Conservation (phyloP, 2,888 invertebrate species). For the Cyaniris semiargus region DNA sequence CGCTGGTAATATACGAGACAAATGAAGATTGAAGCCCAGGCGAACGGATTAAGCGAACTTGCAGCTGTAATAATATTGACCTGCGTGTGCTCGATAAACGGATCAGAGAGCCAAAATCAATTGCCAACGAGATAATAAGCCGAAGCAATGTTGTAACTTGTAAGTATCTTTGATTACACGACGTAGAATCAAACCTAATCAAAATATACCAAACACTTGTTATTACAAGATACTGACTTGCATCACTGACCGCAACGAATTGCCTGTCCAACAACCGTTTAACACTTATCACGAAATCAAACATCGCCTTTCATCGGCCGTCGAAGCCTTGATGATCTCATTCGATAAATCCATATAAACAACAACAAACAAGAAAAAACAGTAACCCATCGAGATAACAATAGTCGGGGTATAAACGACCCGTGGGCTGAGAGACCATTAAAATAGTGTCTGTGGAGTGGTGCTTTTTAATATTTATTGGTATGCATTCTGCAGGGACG, state of each 20-base stretch:
- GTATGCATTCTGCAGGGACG: constrained; percentile 15
- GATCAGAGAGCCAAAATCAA: neutral
- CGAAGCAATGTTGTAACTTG: neutral
- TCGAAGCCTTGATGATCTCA: constrained; percentile 10
- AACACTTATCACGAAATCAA: constrained; percentile 30
- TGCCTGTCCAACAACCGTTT: constrained; percentile 21
- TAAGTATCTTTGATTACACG: neutral
- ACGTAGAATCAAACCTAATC: neutral
- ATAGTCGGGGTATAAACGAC: constrained; percentile 13
- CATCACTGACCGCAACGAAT: constrained; percentile 10
- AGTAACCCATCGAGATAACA: constrained; percentile 17
- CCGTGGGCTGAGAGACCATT: constrained; percentile 24
- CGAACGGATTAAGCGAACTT: neutral
- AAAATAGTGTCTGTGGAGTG: constrained; percentile 30
- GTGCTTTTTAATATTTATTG: constrained; percentile 17
- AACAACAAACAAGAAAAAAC: constrained; percentile 3
- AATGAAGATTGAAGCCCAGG: constrained; percentile 27
- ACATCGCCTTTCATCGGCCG: constrained; percentile 13
- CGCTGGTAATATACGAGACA: constrained; percentile 32
- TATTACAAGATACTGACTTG: neutral
- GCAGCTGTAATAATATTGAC: constrained; percentile 9
- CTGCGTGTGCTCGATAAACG: neutral
- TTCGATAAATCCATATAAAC: constrained; percentile 4
- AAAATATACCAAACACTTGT: neutral
- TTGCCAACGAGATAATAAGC: neutral